Conservation (phyloP, 1,140 invertebrate genomes). For the Sarcophaga peregrina region DNA sequence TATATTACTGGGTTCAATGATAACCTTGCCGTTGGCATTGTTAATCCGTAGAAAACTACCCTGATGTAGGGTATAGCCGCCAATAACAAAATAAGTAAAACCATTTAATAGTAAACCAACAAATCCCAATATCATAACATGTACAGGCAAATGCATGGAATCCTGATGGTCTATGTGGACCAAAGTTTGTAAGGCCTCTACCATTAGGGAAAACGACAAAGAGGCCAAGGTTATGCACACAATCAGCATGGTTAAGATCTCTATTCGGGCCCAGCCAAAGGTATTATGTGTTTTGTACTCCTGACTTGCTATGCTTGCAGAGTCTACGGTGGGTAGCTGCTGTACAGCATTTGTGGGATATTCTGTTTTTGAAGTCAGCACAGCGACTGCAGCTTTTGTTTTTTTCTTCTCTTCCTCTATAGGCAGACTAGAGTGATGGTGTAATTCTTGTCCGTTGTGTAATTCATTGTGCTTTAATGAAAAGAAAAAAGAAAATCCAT, state of each 20-base stretch:
- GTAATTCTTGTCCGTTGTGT: slow-evolving; percentile 10
- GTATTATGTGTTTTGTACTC: slow-evolving; percentile 84
- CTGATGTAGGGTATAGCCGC: slow-evolving; percentile 84
- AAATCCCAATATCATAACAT: slow-evolving; percentile 74
- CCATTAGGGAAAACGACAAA: slow-evolving; percentile 82
- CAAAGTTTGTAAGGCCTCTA: slow-evolving; percentile 84
- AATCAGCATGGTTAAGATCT: slow-evolving; percentile 84
- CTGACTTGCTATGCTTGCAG: slow-evolving; percentile 56
- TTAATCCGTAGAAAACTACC: slow-evolving; percentile 78
- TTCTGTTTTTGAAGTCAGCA: no score
- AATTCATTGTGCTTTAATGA: slow-evolving; percentile 26
- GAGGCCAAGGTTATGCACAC: slow-evolving; percentile 86
- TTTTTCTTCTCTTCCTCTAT: not conserved
- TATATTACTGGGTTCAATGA: slow-evolving; percentile 68
- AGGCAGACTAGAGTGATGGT: not conserved
- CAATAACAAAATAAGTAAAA: slow-evolving; percentile 79
- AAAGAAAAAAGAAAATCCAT: not conserved
- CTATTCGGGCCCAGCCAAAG: slow-evolving; percentile 91
- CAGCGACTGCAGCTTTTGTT: no score
- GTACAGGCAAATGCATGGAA: slow-evolving; percentile 69
- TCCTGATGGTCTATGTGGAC: slow-evolving; percentile 82
- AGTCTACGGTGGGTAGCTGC: not conserved
- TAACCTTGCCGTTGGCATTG: slow-evolving; percentile 72
- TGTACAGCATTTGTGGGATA: slow-evolving; percentile 5
- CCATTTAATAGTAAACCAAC: slow-evolving; percentile 76